These are phyloP conservation scores for Villa cingulata DNA, from an alignment of 2,888 invertebrate genomes.

Conservation along the genomic window DNA sequence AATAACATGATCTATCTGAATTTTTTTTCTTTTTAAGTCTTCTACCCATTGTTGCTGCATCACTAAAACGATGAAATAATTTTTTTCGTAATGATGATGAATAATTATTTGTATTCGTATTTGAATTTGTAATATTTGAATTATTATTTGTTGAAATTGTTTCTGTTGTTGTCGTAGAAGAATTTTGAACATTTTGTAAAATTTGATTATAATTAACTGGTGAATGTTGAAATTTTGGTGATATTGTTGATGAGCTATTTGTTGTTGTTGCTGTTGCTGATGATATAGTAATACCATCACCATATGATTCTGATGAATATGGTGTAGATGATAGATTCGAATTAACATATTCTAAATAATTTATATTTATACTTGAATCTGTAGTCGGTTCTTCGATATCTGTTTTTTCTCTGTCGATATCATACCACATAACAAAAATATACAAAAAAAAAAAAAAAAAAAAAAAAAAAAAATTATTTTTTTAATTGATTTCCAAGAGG, in stretches of 20 bases:
- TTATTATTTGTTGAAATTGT: too few species aligned
- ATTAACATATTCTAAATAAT: too few species aligned
- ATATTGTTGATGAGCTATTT: conserved; percentile 21
- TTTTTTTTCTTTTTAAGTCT: conserved; percentile 35
- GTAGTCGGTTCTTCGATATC: conserved; percentile 21
- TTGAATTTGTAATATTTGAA: too few species aligned
- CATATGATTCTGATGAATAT: too few species aligned
- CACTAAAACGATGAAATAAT: conserved; percentile 34
- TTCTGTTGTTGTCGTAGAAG: conserved; percentile 16
- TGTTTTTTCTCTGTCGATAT: too few species aligned
- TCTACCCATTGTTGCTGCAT: conserved; percentile 36
- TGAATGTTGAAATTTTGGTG: conserved; percentile 31
- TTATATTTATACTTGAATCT: conserved; percentile 19
- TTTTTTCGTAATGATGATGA: conserved; percentile 31
- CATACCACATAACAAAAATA: too few species aligned
- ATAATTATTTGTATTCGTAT: conserved; percentile 30
- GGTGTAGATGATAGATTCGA: too few species aligned
- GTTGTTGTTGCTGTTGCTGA: conserved; percentile 23
- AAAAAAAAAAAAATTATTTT: too few species aligned
- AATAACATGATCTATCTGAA: conserved; percentile 32
- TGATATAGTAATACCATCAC: conserved; percentile 12
- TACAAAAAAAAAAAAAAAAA: too few species aligned
- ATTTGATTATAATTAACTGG: conserved; percentile 5
- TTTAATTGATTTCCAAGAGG: too few species aligned
- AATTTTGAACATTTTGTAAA: conserved; percentile 20